Evolutionary conservation across 1,140 invertebrate genomes (phyloP), one percentile per base, ranked within the genome.

Genomic region (Formica selysi): DNA sequence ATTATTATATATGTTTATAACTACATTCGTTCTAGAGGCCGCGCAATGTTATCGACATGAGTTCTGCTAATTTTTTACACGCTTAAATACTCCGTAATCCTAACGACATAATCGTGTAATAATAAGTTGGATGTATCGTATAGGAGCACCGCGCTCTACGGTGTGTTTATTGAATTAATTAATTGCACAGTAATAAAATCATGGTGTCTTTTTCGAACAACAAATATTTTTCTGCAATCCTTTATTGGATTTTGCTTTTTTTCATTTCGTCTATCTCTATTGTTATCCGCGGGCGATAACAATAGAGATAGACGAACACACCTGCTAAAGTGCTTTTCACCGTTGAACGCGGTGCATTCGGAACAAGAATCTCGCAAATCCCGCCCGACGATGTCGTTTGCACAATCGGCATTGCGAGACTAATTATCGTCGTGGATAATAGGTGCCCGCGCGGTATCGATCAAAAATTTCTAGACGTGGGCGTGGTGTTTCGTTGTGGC

Each of bases 21-120:
- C 68, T 22, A 48, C 32, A 71, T 8, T 67, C 29, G 29, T 41
- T 87, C 73, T 48, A 65, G 38, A 48, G 16, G 8, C 36, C 48
- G 26, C 61, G 54, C 26, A 29, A 29, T 29, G 26, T 29, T 44
- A 44, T 89, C 68, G 48, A 74, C 54, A 80, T 74, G 76, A 76
- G 88, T 90, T 91, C 84, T 84, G 41, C 81, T 93, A 93, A 93
- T 93, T 22, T 22, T 22, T 22, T 91, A 85, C 89, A 93, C 73
- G 62, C 51, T 26, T 29, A 29, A 29, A 29, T 29, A 29, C 26
- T 29, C 1, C 26, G 26, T 29, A 29, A 29, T 29, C 26, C 26
- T 92, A 92, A 93, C 91, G 91, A 93, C 89, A 92, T 93, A 93
- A 93, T 93, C 89, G 85, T 89, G 86, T 92, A 93, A 93, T 92